A percentile compares a stretch with the other conserved stretches of the same genome.
Conservation (phyloP, 2,113 vertebrate genomes). For the Cyprinodon tularosa region DNA sequence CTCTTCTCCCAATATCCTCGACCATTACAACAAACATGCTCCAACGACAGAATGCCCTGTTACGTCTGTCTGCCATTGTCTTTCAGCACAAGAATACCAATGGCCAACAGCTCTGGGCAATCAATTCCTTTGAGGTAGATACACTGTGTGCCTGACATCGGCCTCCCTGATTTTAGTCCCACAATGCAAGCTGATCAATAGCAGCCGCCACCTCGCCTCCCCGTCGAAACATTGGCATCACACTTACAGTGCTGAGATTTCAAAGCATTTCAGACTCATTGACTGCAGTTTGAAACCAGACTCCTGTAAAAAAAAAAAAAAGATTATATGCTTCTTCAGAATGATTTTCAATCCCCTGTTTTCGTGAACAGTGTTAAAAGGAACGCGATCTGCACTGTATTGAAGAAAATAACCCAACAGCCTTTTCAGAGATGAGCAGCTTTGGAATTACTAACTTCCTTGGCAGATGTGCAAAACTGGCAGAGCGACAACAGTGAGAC, state of each 20-base stretch:
- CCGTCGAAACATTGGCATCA: slow-evolving; percentile 30
- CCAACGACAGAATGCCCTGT: slow-evolving; percentile 56
- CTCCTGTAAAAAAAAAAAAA: slow-evolving; percentile 14
- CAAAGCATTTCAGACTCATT: slow-evolving; percentile 44
- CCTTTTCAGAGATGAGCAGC: not conserved
- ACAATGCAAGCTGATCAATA: slow-evolving; percentile 59
- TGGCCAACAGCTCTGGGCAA: slow-evolving; percentile 59
- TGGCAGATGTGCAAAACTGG: slow-evolving; percentile 47
- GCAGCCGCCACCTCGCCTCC: slow-evolving; percentile 31
- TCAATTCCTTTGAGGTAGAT: slow-evolving; percentile 68
- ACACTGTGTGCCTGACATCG: slow-evolving; percentile 66
- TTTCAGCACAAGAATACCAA: slow-evolving; percentile 68
- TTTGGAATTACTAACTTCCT: slow-evolving; percentile 37
- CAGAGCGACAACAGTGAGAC: slow-evolving; percentile 26
- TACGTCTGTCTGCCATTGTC: slow-evolving; percentile 56
- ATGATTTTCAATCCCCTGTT: slow-evolving; percentile 14
- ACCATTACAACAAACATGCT: not conserved
- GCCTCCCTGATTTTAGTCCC: slow-evolving; percentile 70
- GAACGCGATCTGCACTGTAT: slow-evolving; percentile 37
- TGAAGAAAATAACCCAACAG: slow-evolving; percentile 40
- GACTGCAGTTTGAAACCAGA: slow-evolving; percentile 37
- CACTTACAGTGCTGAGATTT: slow-evolving; percentile 35
- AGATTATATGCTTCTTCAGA: slow-evolving; percentile 14
- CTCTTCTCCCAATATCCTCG: slow-evolving; percentile 20
- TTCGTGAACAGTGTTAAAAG: slow-evolving; percentile 36